phyloP scores from a whole-genome alignment of 1,140 invertebrate genomes.

The Brachionus manjavacas region DNA sequence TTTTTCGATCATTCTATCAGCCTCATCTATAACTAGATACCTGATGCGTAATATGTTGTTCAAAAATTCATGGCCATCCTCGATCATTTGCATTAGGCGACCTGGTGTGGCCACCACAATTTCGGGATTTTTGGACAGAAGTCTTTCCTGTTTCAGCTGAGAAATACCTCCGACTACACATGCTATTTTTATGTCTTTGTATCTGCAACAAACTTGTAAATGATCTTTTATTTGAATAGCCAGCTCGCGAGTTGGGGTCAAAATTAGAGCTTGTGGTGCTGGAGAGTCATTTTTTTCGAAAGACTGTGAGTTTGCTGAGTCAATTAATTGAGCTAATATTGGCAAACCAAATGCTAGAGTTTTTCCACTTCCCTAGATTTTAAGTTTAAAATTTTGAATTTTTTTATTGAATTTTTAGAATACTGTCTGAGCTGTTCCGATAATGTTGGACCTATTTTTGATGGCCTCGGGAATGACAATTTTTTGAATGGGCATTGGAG shows the following conservation, averaged over 20 bases:
- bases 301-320: conserved; percentile 60
- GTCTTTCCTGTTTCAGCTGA: conserved; percentile 76
- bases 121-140: conserved; percentile 81
- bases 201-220: conserved; percentile 60
- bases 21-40: conserved; percentile 69
- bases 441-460: conserved; percentile 16
- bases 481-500: conserved; percentile 37
- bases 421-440: conserved; percentile 40
- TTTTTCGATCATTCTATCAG: conserved; percentile 92
- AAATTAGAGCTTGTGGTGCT: conserved; percentile 65
- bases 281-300: conserved; percentile 57
- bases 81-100: conserved; percentile 32
- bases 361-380: conserved; percentile 64
- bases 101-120: conserved; percentile 42
- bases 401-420: background rate
- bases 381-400: background rate
- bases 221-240: conserved; percentile 81
- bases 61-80: conserved; percentile 31
- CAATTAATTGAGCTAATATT: conserved; percentile 84
- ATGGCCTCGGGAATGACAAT: conserved; percentile 31
- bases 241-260: conserved; percentile 92
- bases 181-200: conserved; percentile 36
- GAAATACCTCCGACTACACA: conserved; percentile 55
- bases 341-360: conserved; percentile 97
- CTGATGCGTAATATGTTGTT: background rate